Base-by-base conservation (phyloP, 2,888 invertebrate species). In the Dynastes tityus region DNA sequence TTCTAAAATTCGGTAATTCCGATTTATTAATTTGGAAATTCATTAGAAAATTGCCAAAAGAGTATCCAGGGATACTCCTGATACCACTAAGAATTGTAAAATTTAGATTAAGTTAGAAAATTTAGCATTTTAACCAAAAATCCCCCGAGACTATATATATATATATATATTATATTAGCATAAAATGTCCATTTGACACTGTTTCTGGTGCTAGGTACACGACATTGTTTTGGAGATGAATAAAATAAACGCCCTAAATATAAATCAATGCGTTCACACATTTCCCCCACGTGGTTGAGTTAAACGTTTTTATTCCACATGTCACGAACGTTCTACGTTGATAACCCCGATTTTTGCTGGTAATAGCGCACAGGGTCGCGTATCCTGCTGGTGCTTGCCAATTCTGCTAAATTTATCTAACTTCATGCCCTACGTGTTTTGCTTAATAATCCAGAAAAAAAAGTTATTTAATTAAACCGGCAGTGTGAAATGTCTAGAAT, bases 391-490 rank as follows among this genome's bases (percentile, higher is more conserved):
- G 55, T 22, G 5, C 22, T 58, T 22, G 55, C 8, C 22, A 58
- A 8, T 16, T 58, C 22, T 58, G 22, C n/a, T 58, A 58, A 58
- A 58, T 58, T 58, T 58, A 58, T 58, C 55, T 32, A 63, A 63
- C 29, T 5, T 27, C 9, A 68, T 68, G 13, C 29, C 29, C 22
- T 51, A 68, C 68, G 68, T 68, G 68, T 13, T 51, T 29, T 2
- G 51, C 68, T 51, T 51, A 13, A 51, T 22, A 68, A 53, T 16
- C 29, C 3, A 8, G 16, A 22, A 51, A n/a, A 13, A 29, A 68
- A 22, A 45, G n/a, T 27, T 27, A 27, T 51, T 68, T 51, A 68
- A 51, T 29, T 51, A 51, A 49, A 27, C 6, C 8, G 51, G 68
- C n/a, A 27, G 27, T 51, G 13, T 11, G 4, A 51, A 29, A 27